Conservation (phyloP, 92 coral and sea anemone genomes). For the Phymanthus crucifer region DNA sequence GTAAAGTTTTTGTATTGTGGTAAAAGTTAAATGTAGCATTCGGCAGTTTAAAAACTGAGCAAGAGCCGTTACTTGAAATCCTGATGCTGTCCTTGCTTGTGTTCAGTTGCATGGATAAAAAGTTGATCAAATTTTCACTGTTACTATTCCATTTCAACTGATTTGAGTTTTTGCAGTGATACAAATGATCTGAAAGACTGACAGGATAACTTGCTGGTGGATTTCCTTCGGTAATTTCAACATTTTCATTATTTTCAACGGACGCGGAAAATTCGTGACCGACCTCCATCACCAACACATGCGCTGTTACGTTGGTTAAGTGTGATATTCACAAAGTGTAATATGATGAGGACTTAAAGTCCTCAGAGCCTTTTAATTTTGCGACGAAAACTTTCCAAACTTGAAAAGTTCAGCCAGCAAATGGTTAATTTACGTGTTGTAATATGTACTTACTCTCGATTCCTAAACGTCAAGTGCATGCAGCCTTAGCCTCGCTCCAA, state of each 20-base stretch:
- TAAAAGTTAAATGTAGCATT: constrained; percentile 1
- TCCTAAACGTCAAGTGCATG: too few relatives aligned
- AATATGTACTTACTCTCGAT: too few relatives aligned
- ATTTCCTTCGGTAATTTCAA: neutral
- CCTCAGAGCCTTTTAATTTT: too few relatives aligned
- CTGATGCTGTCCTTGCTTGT: constrained; percentile 3
- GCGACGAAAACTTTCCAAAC: too few relatives aligned
- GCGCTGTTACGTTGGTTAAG: too few relatives aligned
- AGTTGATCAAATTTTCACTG: neutral
- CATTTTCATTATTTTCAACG: neutral
- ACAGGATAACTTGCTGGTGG: neutral
- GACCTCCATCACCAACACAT: neutral
- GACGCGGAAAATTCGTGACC: constrained; percentile 2
- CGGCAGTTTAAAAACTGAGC: neutral
- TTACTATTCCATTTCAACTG: constrained; percentile 4
- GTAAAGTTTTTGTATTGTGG: constrained; percentile 2
- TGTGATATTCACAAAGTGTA: too few relatives aligned
- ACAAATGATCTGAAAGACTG: constrained; percentile 1
- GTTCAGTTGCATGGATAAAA: neutral
- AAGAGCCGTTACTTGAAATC: neutral
- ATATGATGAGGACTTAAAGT: too few relatives aligned
- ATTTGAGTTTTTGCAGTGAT: neutral
- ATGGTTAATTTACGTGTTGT: too few relatives aligned
- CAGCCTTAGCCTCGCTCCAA: too few relatives aligned
- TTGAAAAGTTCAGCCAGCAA: too few relatives aligned